Percentiles rank a stretch among this genome's conserved stretches.
Conservation (phyloP, 2,113 vertebrate genomes). For the Caracal caracal region DNA sequence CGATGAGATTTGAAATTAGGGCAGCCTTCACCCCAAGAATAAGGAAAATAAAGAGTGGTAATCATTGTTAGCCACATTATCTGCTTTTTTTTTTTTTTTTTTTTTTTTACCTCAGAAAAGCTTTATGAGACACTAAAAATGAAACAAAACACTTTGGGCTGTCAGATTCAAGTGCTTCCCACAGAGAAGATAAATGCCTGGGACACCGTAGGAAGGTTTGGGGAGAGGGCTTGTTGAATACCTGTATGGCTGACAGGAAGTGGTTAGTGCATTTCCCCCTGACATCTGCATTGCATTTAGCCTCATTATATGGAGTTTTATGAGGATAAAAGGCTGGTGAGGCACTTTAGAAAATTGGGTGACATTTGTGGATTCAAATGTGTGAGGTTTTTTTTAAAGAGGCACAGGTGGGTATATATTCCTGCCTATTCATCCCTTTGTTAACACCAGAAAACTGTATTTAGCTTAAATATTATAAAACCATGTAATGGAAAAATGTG, state of each 20-base stretch:
- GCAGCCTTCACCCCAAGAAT: neutral
- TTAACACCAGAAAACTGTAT: neutral
- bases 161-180: neutral
- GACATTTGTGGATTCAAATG: slow-evolving; percentile 33
- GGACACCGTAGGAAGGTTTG: neutral
- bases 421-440: neutral
- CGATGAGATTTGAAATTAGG: neutral
- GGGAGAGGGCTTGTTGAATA: neutral
- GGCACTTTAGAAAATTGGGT: slow-evolving; percentile 55
- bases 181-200: neutral
- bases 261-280: neutral
- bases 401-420: neutral
- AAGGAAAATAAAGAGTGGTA: neutral
- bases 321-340: slow-evolving; percentile 1
- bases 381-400: neutral
- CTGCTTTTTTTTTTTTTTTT: slow-evolving; percentile 16
- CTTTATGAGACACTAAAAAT: neutral
- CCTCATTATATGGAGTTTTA: slow-evolving; percentile 23
- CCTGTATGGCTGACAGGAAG: neutral
- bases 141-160: neutral
- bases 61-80: neutral
- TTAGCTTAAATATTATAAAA: slow-evolving; percentile 4
- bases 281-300: slow-evolving; percentile 18
- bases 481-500: neutral
- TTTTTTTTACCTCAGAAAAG: neutral